Conservation (phyloP, 2,888 invertebrate species). For the Melinopterus prodromus region DNA sequence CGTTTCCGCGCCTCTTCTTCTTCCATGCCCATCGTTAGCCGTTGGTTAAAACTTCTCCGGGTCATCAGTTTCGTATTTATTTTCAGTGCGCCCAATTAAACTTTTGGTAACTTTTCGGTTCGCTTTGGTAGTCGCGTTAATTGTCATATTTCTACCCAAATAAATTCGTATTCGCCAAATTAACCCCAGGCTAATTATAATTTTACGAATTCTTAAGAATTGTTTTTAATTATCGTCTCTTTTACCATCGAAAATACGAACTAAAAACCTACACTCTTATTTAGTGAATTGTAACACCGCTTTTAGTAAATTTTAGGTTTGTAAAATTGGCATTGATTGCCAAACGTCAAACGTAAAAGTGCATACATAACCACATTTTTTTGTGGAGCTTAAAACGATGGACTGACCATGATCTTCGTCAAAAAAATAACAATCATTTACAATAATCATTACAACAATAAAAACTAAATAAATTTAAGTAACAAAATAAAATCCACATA, state of each 20-base stretch:
- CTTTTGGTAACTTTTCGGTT: neutral
- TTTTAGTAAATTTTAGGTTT: too few species aligned
- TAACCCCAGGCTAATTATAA: neutral
- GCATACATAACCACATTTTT: too few species aligned
- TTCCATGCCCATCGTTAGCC: neutral
- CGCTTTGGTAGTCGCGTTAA: neutral
- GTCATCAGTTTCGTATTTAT: slow-evolving; percentile 4
- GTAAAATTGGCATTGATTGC: too few species aligned
- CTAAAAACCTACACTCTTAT: too few species aligned
- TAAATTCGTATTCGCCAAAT: neutral
- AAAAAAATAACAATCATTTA: too few species aligned
- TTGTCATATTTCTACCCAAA: neutral
- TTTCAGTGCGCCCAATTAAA: neutral
- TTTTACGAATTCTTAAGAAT: neutral
- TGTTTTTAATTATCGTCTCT: neutral
- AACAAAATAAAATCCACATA: too few species aligned
- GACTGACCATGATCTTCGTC: too few species aligned
- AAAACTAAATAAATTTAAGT: too few species aligned
- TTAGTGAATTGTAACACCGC: too few species aligned
- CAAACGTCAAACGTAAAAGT: too few species aligned
- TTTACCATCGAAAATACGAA: neutral
- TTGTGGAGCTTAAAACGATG: too few species aligned
- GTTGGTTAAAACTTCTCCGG: neutral
- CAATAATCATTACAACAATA: too few species aligned
- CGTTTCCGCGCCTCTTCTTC: neutral